Evolutionary conservation across 2,888 invertebrate genomes (phyloP), one percentile per base, ranked within the genome.

Genomic region (Sarcophaga caerulescens): DNA sequence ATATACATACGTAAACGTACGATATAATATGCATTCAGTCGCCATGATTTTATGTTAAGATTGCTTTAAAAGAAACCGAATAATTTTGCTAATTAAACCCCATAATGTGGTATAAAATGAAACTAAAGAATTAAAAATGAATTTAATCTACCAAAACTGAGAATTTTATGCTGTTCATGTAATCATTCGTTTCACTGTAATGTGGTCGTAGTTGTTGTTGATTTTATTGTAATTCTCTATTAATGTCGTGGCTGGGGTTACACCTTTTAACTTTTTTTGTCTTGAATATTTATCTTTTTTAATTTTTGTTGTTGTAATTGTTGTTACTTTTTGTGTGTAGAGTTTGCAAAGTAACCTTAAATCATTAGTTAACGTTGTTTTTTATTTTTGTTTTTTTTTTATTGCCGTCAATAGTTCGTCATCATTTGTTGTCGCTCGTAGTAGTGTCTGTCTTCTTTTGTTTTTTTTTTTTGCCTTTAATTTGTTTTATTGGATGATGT

Each of bases 321-420:
- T 52, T 17, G 11, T 52, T 74, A 1, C 63, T n/a, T 78, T 74
- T 71, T 52, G 59, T 76, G n/a, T 47, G 44, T 52, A 12, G 57
- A 75, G 65, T 77, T 73, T 66, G 68, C 44, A 68, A 14, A 47
- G 76, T 77, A 85, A 85, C 80, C 80, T 83, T 80, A 73, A 71
- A 77, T 35, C 47, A 12, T 78, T 73, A 66, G 25, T 25, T 70
- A 47, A n/a, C 4, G 57, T 57, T 57, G 11, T 60, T n/a, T 60
- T 71, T 44, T 71, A 23, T 44, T 35, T 57, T 70, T 73, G 25
- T 52, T 57, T 45, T 68, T 57, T 45, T 68, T 21, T 71, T 82
- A 68, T 76, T 83, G 73, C 73, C 71, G 63, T 77, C 35, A 63
- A 45, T 21, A 23, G 35, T 60, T 21, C 17, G 21, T 60, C 60